phyloP scores from a whole-genome alignment of 37 sponge, comb jelly and placozoan genomes.

The Ephydatia muelleri region DNA sequence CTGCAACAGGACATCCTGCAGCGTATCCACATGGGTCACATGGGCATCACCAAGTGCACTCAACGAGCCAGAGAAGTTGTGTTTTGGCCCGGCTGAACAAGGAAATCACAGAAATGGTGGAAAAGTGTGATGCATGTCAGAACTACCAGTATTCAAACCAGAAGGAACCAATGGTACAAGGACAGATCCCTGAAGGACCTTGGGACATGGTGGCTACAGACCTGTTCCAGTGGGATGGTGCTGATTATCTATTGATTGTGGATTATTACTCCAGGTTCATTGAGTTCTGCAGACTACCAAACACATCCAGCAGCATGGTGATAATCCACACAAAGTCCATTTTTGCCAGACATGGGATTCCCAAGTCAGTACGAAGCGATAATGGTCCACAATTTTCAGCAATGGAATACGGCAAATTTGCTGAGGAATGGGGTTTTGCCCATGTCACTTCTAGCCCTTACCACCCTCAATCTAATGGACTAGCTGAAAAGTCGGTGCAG shows the following conservation, averaged over 20 bases:
- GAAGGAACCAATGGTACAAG: constrained; percentile 4
- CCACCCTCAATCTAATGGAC: constrained; percentile 4
- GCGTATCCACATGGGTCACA: neutral
- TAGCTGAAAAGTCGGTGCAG: constrained; percentile 8
- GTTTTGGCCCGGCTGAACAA: constrained; percentile 1
- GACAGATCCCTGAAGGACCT: constrained; percentile 3
- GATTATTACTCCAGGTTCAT: constrained; percentile 9
- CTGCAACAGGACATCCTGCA: constrained; percentile 3
- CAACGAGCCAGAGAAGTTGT: neutral
- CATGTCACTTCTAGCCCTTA: neutral
- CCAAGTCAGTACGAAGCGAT: neutral
- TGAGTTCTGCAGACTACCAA: neutral
- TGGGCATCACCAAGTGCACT: constrained; percentile 14
- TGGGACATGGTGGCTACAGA: constrained; percentile 19
- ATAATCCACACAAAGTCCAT: constrained; percentile 13
- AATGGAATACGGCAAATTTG: neutral
- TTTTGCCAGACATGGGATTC: constrained; percentile 11
- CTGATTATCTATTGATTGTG: neutral
- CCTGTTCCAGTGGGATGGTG: neutral
- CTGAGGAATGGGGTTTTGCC: neutral
- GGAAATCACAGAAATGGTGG: neutral
- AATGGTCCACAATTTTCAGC: constrained; percentile 12
- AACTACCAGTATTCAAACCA: neutral
- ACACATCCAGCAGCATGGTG: constrained; percentile 6
- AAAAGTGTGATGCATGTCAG: neutral